phyloP scores from a whole-genome alignment of 2,113 vertebrate species.

The Neopipo cinnamomea region DNA sequence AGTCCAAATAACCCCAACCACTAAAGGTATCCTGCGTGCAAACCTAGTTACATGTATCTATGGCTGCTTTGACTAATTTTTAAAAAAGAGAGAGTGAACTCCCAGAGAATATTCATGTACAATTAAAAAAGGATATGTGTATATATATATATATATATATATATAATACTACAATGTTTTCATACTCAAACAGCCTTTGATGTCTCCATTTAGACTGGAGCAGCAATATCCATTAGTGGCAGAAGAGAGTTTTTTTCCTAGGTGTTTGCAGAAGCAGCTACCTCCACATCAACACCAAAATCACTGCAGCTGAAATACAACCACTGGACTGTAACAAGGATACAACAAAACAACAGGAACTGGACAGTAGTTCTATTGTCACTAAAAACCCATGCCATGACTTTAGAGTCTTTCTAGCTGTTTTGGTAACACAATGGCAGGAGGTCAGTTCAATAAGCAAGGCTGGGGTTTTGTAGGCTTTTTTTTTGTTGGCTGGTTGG shows the following conservation, averaged over 20 bases:
- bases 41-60: neutral
- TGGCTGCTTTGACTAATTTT: neutral
- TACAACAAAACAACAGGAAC: neutral
- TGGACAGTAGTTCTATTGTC: neutral
- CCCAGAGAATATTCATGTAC: neutral
- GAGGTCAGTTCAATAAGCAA: neutral
- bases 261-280: neutral
- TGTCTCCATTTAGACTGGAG: neutral
- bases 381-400: neutral
- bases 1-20: neutral
- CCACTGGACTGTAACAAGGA: neutral
- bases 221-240: neutral
- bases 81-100: rapidly evolving
- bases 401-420: neutral
- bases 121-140: neutral
- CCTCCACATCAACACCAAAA: neutral
- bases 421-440: neutral
- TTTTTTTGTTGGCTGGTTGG: neutral
- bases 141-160: no score
- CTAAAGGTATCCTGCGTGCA: neutral
- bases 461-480: rapidly evolving
- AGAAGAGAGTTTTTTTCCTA: neutral
- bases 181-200: neutral
- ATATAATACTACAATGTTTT: neutral
- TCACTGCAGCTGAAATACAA: neutral